Evolutionary conservation across 2,113 vertebrate species (phyloP), one percentile per base, ranked within the genome.

Genomic region (Centropristis striata): DNA sequence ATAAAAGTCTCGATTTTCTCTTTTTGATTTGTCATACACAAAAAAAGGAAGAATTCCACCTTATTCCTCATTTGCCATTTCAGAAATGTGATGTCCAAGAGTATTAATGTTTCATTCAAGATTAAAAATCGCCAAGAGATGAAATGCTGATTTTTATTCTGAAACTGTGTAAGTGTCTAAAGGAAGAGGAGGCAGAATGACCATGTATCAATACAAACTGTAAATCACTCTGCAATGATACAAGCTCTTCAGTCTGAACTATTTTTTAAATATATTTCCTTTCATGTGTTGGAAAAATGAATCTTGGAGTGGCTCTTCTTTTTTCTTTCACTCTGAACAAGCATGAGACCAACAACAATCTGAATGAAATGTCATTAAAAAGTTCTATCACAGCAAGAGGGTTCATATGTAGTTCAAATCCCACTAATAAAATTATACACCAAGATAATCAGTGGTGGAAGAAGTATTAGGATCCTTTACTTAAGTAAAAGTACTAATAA

Each of bases 191-290:
- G 93, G 91, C 92, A 92, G 95, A 94, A 95, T 93, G 95, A 95
- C 93, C n/a, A n/a, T n/a, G n/a, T n/a, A n/a, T n/a, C n/a, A n/a
- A 94, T 88, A 94, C 94, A 81, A 95, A 23, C 92, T 96, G 95
- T 97, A 97, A 96, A 97, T 96, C 95, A 94, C 93, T 96, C 94
- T 94, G 87, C 81, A 94, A 95, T 94, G 93, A 93, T 91, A 93
- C 73, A 96, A 92, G 95, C 95, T 95, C 94, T 95, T 95, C 91
- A 95, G 92, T 96, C 95, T 96, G 96, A 97, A 96, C 94, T 94
- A 83, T 95, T 97, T 97, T 97, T 96, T 92, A 89, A 96, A 97
- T 97, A 98, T 94, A 97, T 95, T 97, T 97, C 94, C 95, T 97
- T 97, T 97, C 95, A 96, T 96, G 97, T 98, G 97, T 96, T 97